These are phyloP conservation scores for Ibycter americanus DNA, from an alignment of 2,797 vertebrate species.

Conservation along the genomic window DNA sequence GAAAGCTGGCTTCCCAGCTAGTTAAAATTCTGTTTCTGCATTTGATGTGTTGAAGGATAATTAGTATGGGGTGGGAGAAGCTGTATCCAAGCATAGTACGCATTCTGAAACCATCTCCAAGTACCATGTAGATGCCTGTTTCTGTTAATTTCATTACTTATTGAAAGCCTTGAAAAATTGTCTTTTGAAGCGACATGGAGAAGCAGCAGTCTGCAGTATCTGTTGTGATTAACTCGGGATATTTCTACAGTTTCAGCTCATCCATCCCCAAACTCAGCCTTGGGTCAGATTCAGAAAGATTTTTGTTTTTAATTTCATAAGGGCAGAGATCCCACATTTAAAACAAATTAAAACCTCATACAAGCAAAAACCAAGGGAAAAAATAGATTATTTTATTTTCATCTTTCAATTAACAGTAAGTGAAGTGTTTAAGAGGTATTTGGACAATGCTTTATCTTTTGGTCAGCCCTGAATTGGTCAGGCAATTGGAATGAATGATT, in stretches of 20 bases:
- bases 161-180: background rate
- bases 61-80: background rate
- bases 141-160: background rate
- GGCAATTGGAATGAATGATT: background rate
- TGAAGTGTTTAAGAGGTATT: background rate
- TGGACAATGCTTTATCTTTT: background rate
- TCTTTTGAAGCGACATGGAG: background rate
- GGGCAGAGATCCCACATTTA: background rate
- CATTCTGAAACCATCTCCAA: background rate
- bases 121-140: background rate
- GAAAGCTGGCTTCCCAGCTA: background rate
- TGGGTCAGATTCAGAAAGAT: background rate
- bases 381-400: background rate
- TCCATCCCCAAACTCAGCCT: background rate
- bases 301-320: background rate
- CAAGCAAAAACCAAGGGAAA: rapidly evolving
- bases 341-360: background rate
- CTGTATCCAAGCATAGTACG: background rate
- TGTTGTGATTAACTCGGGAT: background rate
- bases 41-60: background rate
- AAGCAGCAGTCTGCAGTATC: background rate
- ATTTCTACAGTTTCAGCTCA: background rate
- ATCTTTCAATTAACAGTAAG: background rate
- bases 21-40: background rate
- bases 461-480: background rate